phyloP scores from a whole-genome alignment of 2,113 vertebrate species.

The Platycercus adscitus region DNA sequence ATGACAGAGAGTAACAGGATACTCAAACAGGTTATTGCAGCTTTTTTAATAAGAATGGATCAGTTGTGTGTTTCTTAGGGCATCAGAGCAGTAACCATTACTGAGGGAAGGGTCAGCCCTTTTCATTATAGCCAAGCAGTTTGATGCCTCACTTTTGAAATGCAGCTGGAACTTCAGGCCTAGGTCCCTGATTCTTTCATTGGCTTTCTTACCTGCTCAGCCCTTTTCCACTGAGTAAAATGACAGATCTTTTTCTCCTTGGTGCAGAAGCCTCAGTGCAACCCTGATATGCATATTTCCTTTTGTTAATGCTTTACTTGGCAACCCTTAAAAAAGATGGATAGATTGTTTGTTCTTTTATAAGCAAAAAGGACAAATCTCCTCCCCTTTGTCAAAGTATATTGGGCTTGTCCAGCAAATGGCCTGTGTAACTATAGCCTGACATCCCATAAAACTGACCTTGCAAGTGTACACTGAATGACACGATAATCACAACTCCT shows the following conservation, averaged over 20 bases:
- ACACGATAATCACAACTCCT: not conserved
- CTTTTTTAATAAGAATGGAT: not conserved
- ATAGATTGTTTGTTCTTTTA: not conserved
- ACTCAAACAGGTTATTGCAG: rapidly evolving
- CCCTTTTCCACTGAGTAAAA: not conserved
- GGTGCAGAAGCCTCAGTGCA: not conserved
- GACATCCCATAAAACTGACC: not conserved
- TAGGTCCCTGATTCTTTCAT: not conserved
- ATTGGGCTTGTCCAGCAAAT: not conserved
- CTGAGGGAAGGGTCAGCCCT: not conserved
- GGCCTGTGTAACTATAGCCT: not conserved
- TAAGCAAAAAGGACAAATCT: not conserved
- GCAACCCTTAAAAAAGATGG: not conserved
- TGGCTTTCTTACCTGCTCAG: not conserved
- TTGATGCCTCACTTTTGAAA: not conserved
- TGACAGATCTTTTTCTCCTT: not conserved
- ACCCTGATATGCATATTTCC: not conserved
- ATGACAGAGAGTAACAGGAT: not conserved
- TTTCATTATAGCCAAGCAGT: not conserved
- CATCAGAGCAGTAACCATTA: not conserved
- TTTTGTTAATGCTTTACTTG: not conserved
- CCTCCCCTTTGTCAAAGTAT: not conserved
- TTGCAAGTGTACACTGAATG: not conserved
- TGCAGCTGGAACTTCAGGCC: not conserved
- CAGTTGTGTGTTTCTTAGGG: not conserved